Base-by-base conservation (phyloP, 2,888 invertebrate species). In the Tolmerus cingulatus region DNA sequence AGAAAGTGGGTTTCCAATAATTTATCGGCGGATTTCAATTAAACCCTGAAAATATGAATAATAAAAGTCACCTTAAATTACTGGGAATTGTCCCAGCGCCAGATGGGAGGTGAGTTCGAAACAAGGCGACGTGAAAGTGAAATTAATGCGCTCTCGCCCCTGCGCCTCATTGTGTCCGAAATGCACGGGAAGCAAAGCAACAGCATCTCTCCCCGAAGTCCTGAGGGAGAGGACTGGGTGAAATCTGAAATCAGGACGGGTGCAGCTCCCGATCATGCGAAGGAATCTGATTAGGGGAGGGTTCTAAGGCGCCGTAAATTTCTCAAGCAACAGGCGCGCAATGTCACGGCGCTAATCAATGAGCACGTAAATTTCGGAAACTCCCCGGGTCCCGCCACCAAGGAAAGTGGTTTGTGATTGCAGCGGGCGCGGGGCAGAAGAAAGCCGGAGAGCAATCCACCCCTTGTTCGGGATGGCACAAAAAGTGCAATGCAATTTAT, bases 21-120 rank as follows among this genome's bases (percentile, higher is more conserved):
- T 88, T 88, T 88, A 88, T 87, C 46, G 87, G 55, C 46, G 87
- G 78, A 85, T 87, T 88, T 86, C 88, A 88, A 88, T 88, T 88
- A 88, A 88, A 87, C 87, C 87, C 87, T 87, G 87, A 87, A 88
- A 87, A 87, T 87, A 88, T 88, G 88, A 88, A 88, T 88, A 88
- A 88, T 88, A 88, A 88, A 88, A 88, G 88, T 88, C 88, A 88
- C 79, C 87, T 87, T 88, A 88, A 88, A 88, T 88, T 87, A 88
- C 84, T 51, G 74, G 86, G 37, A 84, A 84, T 84, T 66, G 82
- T 84, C 66, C 66, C 78, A 79, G 87, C 85, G 79, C 87, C 79
- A 57, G 66, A 76, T 66, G 66, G 78, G 77, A 57, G 87, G 81
- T 87, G 86, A 74, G 55, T 76, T 74, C n/a, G 74, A 85, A 74